A percentile compares a stretch with the other conserved stretches of the same genome.
phyloP scores from a whole-genome alignment of 2,888 invertebrate species.

The Merodon equestris region DNA sequence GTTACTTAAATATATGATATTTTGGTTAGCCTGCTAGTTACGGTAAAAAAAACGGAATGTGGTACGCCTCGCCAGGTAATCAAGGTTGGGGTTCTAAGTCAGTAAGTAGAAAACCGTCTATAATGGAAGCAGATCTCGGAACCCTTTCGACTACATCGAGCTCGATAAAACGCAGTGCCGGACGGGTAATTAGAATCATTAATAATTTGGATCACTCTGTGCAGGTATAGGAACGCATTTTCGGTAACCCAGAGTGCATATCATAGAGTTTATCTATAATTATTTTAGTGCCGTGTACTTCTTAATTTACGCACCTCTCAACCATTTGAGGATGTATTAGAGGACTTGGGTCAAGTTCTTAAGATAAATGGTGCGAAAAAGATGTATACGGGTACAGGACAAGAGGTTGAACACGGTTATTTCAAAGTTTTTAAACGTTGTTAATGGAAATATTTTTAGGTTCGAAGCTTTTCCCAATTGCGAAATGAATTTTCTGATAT shows the following conservation, averaged over 20 bases:
- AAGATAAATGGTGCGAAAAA: conserved; percentile 94
- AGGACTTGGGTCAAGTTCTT: conserved; percentile 94
- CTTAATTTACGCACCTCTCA: conserved; percentile 95
- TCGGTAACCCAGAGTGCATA: too few species aligned
- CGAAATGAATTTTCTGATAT: conserved; percentile 95
- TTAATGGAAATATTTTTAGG: conserved; percentile 79
- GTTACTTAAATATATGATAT: neutral
- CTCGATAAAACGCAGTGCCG: conserved; percentile 87
- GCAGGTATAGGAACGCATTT: conserved; percentile 81
- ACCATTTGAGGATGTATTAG: conserved; percentile 95
- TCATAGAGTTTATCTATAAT: neutral
- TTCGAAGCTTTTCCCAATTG: conserved; percentile 95
- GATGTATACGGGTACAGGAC: conserved; percentile 94
- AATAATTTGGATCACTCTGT: conserved; percentile 96
- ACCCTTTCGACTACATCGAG: conserved; percentile 84
- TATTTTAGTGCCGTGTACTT: conserved; percentile 89
- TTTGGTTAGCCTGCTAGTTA: conserved; percentile 89
- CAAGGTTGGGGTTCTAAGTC: conserved; percentile 83
- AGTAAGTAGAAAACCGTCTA: conserved; percentile 89
- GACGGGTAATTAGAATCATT: conserved; percentile 93
- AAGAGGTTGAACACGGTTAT: conserved; percentile 90
- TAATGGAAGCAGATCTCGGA: conserved; percentile 86
- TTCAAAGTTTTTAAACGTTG: neutral
- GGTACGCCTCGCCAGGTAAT: conserved; percentile 85
- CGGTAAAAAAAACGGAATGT: conserved; percentile 93